phyloP scores from a whole-genome alignment of 2,113 vertebrate genomes.

The Labrus mixtus region DNA sequence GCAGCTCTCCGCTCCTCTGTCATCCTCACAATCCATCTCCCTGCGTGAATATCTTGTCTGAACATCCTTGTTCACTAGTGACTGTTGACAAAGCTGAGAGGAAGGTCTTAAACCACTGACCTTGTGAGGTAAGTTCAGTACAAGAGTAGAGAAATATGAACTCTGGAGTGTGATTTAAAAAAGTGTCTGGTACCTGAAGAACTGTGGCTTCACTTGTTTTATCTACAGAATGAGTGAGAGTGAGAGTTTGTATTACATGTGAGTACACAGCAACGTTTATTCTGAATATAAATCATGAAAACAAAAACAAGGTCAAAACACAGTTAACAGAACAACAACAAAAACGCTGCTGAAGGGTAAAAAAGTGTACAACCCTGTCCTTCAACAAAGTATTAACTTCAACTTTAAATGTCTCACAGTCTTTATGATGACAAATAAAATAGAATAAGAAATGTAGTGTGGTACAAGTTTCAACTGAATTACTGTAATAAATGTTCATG shows the following conservation, averaged over 20 bases:
- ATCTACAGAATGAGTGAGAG: background rate
- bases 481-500: no score
- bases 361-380: no score
- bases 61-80: constrained; percentile 27
- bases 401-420: no score
- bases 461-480: no score
- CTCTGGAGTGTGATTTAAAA: background rate
- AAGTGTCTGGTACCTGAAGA: background rate
- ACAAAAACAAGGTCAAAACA: no score
- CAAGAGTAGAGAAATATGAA: background rate
- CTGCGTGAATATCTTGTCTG: constrained; percentile 25
- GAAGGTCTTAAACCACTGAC: background rate
- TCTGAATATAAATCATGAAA: no score
- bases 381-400: no score
- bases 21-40: constrained; percentile 17
- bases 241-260: background rate
- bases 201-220: background rate
- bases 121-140: background rate
- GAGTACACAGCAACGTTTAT: no score
- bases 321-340: no score
- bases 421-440: no score
- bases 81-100: constrained; percentile 14
- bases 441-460: no score
- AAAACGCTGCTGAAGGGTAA: no score
- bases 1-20: constrained; percentile 19